These are phyloP conservation scores for Balanococcus diminutus DNA, from an alignment of 2,888 invertebrate species.

Conservation along the genomic window DNA sequence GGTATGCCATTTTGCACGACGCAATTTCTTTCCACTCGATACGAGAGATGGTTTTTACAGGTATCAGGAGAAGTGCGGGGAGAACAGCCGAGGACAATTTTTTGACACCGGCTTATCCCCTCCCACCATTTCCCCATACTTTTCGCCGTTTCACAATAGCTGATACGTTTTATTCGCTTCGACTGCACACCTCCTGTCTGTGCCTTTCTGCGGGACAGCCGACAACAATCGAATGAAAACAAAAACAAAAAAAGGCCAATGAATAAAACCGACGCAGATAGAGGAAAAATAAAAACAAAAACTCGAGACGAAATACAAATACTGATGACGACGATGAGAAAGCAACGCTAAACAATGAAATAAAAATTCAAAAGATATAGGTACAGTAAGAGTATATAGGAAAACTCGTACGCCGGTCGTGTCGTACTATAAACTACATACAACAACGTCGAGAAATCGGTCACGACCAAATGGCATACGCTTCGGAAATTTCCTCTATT, in stretches of 20 bases:
- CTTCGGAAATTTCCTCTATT: not conserved
- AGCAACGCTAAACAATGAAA: not conserved
- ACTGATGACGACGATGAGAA: not conserved
- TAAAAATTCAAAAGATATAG: conserved; percentile 9
- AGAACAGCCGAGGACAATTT: not conserved
- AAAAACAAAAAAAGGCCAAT: not conserved
- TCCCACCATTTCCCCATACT: not conserved
- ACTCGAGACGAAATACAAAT: not conserved
- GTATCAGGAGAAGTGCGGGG: not conserved
- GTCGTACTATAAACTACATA: not conserved
- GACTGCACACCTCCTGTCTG: not conserved
- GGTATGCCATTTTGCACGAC: not conserved
- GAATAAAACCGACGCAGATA: not conserved
- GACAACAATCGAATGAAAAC: not conserved
- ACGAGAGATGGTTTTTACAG: not conserved
- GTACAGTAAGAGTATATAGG: not conserved
- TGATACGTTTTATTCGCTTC: not conserved
- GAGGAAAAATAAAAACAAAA: not conserved
- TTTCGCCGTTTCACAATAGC: not conserved
- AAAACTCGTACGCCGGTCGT: not conserved
- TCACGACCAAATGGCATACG: conserved; percentile 8
- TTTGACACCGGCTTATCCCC: not conserved
- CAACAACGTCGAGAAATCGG: not conserved
- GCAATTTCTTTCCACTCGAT: conserved; percentile 20
- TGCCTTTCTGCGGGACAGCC: too few species aligned